Conservation (phyloP, 64 coral and sea anemone genomes). For the Montipora efflorescens region DNA sequence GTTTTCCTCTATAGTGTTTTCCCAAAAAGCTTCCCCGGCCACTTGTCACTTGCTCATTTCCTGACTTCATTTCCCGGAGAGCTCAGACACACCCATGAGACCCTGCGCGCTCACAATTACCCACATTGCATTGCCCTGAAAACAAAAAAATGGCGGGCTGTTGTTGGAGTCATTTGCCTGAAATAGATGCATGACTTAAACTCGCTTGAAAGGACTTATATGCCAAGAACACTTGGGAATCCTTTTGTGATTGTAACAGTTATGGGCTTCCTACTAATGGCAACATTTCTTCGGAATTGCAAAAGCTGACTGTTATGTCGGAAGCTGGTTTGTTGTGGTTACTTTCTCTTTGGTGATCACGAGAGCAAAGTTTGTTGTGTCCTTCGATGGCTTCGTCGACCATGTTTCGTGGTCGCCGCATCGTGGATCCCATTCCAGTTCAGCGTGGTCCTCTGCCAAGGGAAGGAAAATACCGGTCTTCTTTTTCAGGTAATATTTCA, state of each 20-base stretch:
- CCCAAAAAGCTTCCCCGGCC: no score
- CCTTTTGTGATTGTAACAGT: neutral
- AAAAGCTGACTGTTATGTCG: constrained; percentile 1
- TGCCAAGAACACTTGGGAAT: constrained; percentile 1
- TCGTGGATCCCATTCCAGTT: constrained; percentile 62
- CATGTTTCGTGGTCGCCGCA: constrained; percentile 66
- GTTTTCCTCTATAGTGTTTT: no score
- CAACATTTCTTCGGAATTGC: constrained; percentile 12
- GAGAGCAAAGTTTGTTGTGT: neutral
- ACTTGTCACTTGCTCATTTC: no score
- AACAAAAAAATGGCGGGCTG: constrained; percentile 89
- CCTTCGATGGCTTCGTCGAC: constrained; percentile 60
- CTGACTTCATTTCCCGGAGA: no score
- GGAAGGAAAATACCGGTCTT: constrained; percentile 45
- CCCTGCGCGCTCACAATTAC: constrained; percentile 20
- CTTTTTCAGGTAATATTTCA: constrained; percentile 59
- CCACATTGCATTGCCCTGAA: constrained; percentile 57
- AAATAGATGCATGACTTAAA: constrained; percentile 73
- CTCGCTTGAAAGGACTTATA: constrained; percentile 21
- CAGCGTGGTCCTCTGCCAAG: constrained; percentile 57
- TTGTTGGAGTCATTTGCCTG: constrained; percentile 16
- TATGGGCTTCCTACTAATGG: neutral
- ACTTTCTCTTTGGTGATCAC: neutral
- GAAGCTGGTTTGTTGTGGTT: constrained; percentile 56
- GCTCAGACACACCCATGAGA: neutral